A percentile compares a stretch with the other conserved stretches of the same genome.
Evolutionary conservation across 2,888 invertebrate species (phyloP).

Genomic region (Agrypnus murinus): DNA sequence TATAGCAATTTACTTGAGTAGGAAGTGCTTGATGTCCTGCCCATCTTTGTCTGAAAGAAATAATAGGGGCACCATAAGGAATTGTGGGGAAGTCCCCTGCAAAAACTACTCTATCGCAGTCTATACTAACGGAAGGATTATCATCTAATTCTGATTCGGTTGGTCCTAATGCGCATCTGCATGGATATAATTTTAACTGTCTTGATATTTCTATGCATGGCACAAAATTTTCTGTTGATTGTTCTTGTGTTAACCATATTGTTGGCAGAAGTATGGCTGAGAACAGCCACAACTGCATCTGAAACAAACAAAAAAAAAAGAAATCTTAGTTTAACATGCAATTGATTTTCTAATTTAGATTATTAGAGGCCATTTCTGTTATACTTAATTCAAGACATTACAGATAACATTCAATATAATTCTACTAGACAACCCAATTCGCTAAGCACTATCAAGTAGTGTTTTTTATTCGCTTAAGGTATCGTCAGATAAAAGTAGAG

Average conservation of each 20-base stretch:
- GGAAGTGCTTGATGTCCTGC: slow-evolving; percentile 89
- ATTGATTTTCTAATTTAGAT: too few relatives aligned
- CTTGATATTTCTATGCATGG: slow-evolving; percentile 87
- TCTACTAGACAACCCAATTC: too few relatives aligned
- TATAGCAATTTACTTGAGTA: slow-evolving; percentile 75
- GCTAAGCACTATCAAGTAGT: too few relatives aligned
- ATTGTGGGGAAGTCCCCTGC: slow-evolving; percentile 84
- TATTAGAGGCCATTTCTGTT: too few relatives aligned
- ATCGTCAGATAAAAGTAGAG: too few relatives aligned
- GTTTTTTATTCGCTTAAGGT: too few relatives aligned
- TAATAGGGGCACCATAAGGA: slow-evolving; percentile 87
- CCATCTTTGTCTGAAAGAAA: slow-evolving; percentile 85
- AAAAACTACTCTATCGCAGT: slow-evolving; percentile 90
- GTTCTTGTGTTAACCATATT: slow-evolving; percentile 38
- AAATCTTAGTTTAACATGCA: too few relatives aligned
- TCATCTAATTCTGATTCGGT: slow-evolving; percentile 71
- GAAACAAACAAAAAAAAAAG: slow-evolving; percentile 46
- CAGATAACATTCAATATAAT: too few relatives aligned
- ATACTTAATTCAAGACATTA: too few relatives aligned
- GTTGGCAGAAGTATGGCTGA: slow-evolving; percentile 41
- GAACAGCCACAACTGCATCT: slow-evolving; percentile 56
- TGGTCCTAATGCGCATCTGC: slow-evolving; percentile 75
- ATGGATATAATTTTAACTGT: slow-evolving; percentile 83
- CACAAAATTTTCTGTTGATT: slow-evolving; percentile 57
- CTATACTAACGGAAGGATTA: slow-evolving; percentile 78